Conservation (phyloP, 1,140 invertebrate genomes). For the Harlomillsia oculata region DNA sequence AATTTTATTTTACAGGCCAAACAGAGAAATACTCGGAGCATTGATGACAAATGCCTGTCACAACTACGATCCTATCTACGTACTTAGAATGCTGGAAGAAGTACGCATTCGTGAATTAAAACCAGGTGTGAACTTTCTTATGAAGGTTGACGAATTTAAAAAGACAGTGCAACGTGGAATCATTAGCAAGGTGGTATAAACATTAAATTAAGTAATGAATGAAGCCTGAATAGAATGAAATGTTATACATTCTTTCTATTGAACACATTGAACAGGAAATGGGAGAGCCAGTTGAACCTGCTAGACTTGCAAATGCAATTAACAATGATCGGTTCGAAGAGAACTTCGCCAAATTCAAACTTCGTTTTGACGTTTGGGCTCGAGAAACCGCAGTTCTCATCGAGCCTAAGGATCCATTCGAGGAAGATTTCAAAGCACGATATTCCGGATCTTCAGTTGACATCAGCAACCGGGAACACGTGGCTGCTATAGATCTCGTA, state of each 20-base stretch:
- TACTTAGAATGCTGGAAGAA: constrained; percentile 56
- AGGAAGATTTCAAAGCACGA: constrained; percentile 10
- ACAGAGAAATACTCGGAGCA: constrained; percentile 58
- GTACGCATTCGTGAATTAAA: constrained; percentile 50
- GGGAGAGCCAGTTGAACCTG: constrained; percentile 3
- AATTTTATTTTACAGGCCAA: constrained; percentile 45
- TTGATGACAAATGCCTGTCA: constrained; percentile 53
- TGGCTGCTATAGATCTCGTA: too few species aligned
- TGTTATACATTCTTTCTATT: neutral
- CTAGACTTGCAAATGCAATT: neutral
- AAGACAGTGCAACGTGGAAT: constrained; percentile 7
- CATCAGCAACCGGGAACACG: constrained; percentile 46
- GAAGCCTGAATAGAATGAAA: neutral
- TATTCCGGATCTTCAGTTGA: neutral
- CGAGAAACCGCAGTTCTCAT: constrained; percentile 7
- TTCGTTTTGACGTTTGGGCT: constrained; percentile 5
- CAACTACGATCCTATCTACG: constrained; percentile 51
- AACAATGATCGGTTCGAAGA: constrained; percentile 15
- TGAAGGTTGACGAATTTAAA: constrained; percentile 8
- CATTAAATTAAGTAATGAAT: neutral
- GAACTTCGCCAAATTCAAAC: constrained; percentile 17
- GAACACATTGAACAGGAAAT: constrained; percentile 12
- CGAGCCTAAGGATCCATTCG: constrained; percentile 20
- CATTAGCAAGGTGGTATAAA: constrained; percentile 4
- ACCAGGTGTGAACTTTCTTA: constrained; percentile 42